Percentiles rank a stretch among this genome's conserved stretches.
Evolutionary conservation across 1,140 invertebrate genomes (phyloP).

Genomic region (Cheumatopsyche charites): DNA sequence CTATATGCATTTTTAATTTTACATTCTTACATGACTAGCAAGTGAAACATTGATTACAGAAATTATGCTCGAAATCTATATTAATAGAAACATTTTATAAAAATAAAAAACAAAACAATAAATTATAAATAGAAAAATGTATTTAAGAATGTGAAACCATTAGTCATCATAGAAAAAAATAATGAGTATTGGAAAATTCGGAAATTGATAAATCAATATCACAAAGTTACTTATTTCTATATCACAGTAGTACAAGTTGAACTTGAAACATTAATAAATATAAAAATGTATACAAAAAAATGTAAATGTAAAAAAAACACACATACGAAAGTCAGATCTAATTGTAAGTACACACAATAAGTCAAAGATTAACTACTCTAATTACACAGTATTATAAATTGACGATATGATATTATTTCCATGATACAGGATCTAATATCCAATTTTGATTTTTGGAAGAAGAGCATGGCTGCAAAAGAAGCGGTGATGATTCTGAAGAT

Average conservation of each 20-base stretch:
- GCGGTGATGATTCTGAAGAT: not conserved
- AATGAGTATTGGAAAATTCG: not conserved
- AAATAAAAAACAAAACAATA: too few species aligned
- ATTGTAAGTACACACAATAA: too few species aligned
- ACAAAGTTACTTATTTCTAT: slow-evolving; percentile 19
- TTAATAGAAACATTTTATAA: too few species aligned
- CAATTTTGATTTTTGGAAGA: slow-evolving; percentile 35
- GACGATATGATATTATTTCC: slow-evolving; percentile 36
- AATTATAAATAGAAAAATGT: too few species aligned
- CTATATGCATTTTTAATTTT: too few species aligned
- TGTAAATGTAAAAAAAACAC: not conserved
- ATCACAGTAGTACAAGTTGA: slow-evolving; percentile 19
- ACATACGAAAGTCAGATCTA: too few species aligned
- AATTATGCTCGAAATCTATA: too few species aligned
- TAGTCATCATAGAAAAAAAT: too few species aligned
- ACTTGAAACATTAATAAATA: not conserved
- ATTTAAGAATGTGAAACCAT: too few species aligned
- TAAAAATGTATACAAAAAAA: slow-evolving; percentile 7
- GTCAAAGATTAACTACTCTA: too few species aligned
- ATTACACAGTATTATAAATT: not conserved
- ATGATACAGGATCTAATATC: slow-evolving; percentile 42
- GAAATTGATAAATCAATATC: not conserved
- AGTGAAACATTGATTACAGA: too few species aligned
- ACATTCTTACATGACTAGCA: too few species aligned
- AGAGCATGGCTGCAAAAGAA: slow-evolving; percentile 29